phyloP scores from a whole-genome alignment of 2,888 invertebrate genomes.

The Hoplodrina ambigua region DNA sequence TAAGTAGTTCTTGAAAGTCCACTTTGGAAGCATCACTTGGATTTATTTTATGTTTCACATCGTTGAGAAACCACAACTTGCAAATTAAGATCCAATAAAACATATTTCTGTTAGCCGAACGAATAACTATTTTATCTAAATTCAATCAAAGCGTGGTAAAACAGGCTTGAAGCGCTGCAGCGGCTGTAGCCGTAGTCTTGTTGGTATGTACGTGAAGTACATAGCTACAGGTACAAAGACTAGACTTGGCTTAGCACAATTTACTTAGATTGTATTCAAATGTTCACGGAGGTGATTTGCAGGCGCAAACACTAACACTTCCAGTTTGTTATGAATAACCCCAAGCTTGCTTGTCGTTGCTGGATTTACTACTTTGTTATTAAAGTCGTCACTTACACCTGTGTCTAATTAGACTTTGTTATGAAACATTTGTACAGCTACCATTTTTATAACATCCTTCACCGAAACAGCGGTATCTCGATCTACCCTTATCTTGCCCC shows the following conservation, averaged over 20 bases:
- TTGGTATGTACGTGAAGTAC: constrained; percentile 19
- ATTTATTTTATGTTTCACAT: constrained; percentile 31
- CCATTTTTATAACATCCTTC: constrained; percentile 53
- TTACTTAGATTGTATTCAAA: constrained; percentile 59
- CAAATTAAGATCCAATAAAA: constrained; percentile 39
- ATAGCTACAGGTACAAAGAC: constrained; percentile 21
- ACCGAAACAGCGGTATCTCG: constrained; percentile 21
- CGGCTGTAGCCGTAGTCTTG: constrained; percentile 10
- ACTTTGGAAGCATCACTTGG: constrained; percentile 20
- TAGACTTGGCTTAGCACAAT: constrained; percentile 35
- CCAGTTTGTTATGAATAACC: constrained; percentile 44
- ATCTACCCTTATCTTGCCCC: constrained; percentile 31
- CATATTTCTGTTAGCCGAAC: constrained; percentile 25
- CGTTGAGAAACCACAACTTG: constrained; percentile 18
- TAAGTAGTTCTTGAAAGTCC: constrained; percentile 32
- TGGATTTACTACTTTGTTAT: constrained; percentile 51
- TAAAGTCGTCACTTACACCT: constrained; percentile 51
- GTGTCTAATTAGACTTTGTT: constrained; percentile 55
- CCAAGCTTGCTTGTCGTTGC: constrained; percentile 34
- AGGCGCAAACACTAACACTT: constrained; percentile 36
- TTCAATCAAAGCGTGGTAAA: constrained; percentile 52
- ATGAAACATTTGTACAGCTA: constrained; percentile 32
- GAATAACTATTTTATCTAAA: constrained; percentile 47
- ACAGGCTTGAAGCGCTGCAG: constrained; percentile 52
- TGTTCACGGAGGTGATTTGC: constrained; percentile 30